Evolutionary conservation across 2,888 invertebrate species (phyloP), one percentile per base, ranked within the genome.

Genomic region (Octonoba sinensis): DNA sequence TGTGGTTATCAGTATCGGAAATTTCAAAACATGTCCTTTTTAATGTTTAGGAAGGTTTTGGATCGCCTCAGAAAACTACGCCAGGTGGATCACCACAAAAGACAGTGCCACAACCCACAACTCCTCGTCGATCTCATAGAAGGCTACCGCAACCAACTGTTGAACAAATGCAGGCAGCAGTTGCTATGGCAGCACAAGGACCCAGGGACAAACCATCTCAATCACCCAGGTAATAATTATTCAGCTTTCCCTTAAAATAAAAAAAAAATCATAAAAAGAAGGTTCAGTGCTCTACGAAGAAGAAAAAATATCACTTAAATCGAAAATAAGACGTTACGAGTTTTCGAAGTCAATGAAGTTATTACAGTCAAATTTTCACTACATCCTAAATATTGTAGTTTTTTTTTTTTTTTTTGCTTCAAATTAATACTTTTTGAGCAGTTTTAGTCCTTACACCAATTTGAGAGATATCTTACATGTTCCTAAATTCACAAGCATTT

Each of bases 101-200:
- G 60, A 74, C 51, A 8, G 62, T 59, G 4, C 71, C 69, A 16
- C 81, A 75, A 47, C 81, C 82, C 2, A 74, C 77, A 12, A 79
- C 83, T 36, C 77, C 76, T 15, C 47, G 83, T 6, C 70, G 84
- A 22, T 71, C 83, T n/a, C 83, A 83, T 56, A 64, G 85, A 27
- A 67, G 84, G 22, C 70, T 85, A 20, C 85, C 85, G 0, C 85
- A 85, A 22, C 85, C 85, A 15, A 85, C 85, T 1, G 74, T 83
- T 8, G 85, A 85, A 65, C 85, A 85, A 46, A 85, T 85, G 77
- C 85, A 85, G 67, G 83, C 69, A 44, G 85, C 85, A 1, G 84
- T 83, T 46, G 83, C 84, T 20, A 81, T 84, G 82, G 84, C 83
- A 36, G 84, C 84, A 0, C 84, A 85, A 47, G 77, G 77, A 36